Evolutionary conservation across 37 sponge, comb jelly and placozoan species (phyloP), one percentile per base, ranked within the genome.

Genomic region (Ianthella basta): DNA sequence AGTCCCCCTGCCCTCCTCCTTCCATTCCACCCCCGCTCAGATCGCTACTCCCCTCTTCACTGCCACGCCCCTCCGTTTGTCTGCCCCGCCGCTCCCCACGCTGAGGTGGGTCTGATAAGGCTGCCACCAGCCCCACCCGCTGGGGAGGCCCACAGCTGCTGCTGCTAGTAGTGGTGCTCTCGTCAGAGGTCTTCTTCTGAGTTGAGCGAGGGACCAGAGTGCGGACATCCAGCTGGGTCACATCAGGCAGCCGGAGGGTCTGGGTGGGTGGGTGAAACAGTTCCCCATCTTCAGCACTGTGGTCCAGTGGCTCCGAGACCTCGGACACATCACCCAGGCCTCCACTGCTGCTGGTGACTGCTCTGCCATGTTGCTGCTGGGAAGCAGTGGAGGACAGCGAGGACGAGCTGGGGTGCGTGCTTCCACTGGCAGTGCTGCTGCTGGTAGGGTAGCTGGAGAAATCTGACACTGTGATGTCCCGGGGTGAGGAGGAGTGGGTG

Each of bases 101-200:
- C 50, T 44, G 50, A 10, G 50, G 50, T 44, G 50, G 3, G 50
- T 44, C 50, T 44, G 6, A 8, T 8, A 44, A 8, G 3, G 50
- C 8, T 8, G 8, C 8, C 50, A 8, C 50, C 3, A 3, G 3
- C 50, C 3, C 50, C 8, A 44, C 8, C 50, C 50, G 50, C 50
- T 44, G 50, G 50, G 50, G 70, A 69, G 70, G 70, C 19, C 70
- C 70, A 69, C 70, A 69, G 34, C 70, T 69, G 34, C 70, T 69
- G 34, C 70, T 69, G 34, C 70, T 69, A 30, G 29, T 64, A 30
- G 70, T 69, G 27, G 70, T 69, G 70, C 70, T 69, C 35, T 30
- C 70, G 27, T 69, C 70, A 1, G 70, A 69, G 27, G 6, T 69
- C 70, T 69, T 69, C 70, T 13, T 69, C 19, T 30, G 29, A 1